Evolutionary conservation across 1,140 invertebrate species (phyloP), one percentile per base, ranked within the genome.

Genomic region (Globodera ellingtonae): DNA sequence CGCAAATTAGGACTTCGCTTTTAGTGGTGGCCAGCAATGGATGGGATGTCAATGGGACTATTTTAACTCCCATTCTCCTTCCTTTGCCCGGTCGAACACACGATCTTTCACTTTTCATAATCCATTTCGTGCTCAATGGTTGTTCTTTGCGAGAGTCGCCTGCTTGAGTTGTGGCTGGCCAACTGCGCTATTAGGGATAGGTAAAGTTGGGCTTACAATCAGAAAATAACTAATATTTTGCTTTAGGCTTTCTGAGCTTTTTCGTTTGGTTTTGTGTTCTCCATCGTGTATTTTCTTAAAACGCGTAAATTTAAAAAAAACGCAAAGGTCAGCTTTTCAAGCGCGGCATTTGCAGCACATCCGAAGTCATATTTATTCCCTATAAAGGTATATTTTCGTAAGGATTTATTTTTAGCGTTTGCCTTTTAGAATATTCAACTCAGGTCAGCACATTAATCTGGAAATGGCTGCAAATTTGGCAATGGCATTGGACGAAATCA

Each of bases 391-490:
- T 13, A 18, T 70, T 70, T 44, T 18, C 3, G 13, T 21, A 65
- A 3, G 13, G 21, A 65, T 65, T 70, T 70, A 2, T 13, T 24
- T 18, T 70, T 70, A 13, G 21, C 13, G 5, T 13, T 44, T 44
- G 35, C 1, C 24, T 77, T 44, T 69, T 67, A 62, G 52, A 24
- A 44, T 69, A 15, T 21, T 13, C 48, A 77, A 44, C n/a, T 24
- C 7, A 50, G 21, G 4, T 62, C 75, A 77, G 73, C 35, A 76
- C 47, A 67, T 21, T 67, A 65, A 15, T 62, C 67, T 9, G 13
- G 67, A 76, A 48, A 77, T 77, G 75, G 48, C 67, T 70, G 67
- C 75, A 65, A 77, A 77, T 77, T 77, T 77, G 52, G 75, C 75
- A 65, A 48, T 77, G n/a, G 75, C 75, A 7, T 67, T 77, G 35